Percentiles rank a stretch among this genome's conserved stretches.
These are phyloP conservation scores for Gambusia affinis DNA, from an alignment of 2,113 vertebrate species.

Conservation along the genomic window DNA sequence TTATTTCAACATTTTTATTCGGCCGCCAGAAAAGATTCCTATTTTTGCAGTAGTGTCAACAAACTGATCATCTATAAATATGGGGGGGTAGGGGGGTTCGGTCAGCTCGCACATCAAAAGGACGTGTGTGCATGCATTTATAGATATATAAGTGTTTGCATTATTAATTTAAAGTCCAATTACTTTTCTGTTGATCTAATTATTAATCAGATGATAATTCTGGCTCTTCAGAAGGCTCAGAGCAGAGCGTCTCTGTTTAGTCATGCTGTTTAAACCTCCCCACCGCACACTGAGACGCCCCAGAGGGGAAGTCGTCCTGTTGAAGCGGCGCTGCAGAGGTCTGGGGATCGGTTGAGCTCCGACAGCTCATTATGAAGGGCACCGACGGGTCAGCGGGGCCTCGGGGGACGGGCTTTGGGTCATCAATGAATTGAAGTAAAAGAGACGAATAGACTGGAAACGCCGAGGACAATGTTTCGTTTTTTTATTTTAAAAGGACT, in stretches of 20 bases:
- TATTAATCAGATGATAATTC: conserved; percentile 15
- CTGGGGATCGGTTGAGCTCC: conserved; percentile 46
- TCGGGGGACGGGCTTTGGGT: neutral
- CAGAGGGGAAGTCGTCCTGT: conserved; percentile 78
- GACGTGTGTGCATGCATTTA: neutral
- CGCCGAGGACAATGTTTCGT: neutral
- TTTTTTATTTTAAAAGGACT: neutral
- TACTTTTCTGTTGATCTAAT: conserved; percentile 7
- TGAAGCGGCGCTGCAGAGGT: conserved; percentile 33
- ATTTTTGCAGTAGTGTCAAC: neutral
- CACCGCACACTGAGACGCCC: conserved; percentile 26
- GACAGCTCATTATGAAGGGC: conserved; percentile 34
- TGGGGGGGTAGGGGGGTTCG: no score
- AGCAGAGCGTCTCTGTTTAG: conserved; percentile 77
- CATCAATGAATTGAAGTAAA: conserved; percentile 53
- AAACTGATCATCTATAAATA: neutral
- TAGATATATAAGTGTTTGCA: neutral
- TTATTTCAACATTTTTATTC: neutral
- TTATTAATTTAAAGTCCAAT: conserved; percentile 1
- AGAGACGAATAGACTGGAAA: conserved; percentile 45
- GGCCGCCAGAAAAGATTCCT: neutral
- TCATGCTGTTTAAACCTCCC: conserved; percentile 84
- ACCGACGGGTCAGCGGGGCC: conserved; percentile 11
- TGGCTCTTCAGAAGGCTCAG: conserved; percentile 3
- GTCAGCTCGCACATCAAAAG: neutral